Base-by-base conservation (phyloP, 2,888 invertebrate species). In the Dryocosmus kuriphilus region DNA sequence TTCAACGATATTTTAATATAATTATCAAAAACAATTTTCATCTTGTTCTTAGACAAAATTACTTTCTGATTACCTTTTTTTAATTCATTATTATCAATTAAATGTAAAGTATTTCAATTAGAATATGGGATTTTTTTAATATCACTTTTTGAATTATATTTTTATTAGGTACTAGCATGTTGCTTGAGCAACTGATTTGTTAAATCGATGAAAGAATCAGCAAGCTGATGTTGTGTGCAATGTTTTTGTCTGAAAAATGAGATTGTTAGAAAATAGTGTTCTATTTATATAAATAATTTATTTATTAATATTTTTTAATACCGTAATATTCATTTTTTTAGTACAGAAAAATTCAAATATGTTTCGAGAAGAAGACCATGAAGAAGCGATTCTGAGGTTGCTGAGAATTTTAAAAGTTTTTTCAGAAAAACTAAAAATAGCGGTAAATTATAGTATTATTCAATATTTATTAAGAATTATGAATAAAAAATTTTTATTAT, bases 371-470 rank as follows among this genome's bases (percentile, higher is more conserved):
- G 30, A 46, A 51, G 30, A 71, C 62, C 79, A 77, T 3, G 77
- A 77, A 38, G 81, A 80, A 77, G 71, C 76, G 2, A 65, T 82
- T 35, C 61, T 77, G n/a, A 62, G 81, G 73, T 55, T 82, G 61
- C 60, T 75, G 24, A 77, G 76, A 38, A 80, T 82, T 63, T 61
- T 82, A 22, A 71, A 80, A 1, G 55, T 41, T 22, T 79, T 77
- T 24, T 77, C 55, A 24, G 46, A 35, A 30, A 82, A 81, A 61
- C 61, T 82, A 22, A 76, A 79, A 76, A 77, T 82, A 55, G 76
- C 77, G 77, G 82, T 82, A 78, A 77, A 51, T 60, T 41, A 41
- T 41, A 6, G 5, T 1, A 32, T 63, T 1, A 38, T 57, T n/a
- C 24, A 67, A 1, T 41, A 46, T 67, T 46, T 67, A 24, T 8